Conservation (phyloP, 2,113 vertebrate species). For the Heloderma charlesbogerti region DNA sequence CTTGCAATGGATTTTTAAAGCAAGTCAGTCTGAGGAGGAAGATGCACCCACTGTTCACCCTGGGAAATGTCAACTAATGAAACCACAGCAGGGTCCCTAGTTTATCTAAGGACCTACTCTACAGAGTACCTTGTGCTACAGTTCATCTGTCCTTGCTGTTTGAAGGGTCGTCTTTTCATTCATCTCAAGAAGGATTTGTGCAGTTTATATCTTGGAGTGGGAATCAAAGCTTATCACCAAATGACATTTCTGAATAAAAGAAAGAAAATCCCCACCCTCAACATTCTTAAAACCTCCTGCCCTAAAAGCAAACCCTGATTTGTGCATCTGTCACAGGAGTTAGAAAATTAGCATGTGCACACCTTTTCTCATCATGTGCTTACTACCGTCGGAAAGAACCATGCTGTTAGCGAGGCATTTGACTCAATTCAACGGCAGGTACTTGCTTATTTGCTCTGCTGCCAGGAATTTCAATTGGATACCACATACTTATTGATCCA, state of each 20-base stretch:
- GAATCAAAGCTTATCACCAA: not conserved
- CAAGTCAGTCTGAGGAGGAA: not conserved
- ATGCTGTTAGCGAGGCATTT: fast-evolving
- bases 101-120: not conserved
- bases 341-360: not conserved
- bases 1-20: not conserved
- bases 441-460: conserved; percentile 54
- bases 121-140: not conserved
- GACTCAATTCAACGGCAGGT: conserved; percentile 26
- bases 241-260: not conserved
- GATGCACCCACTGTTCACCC: not conserved
- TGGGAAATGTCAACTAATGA: not conserved
- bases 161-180: not conserved
- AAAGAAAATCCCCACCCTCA: not conserved
- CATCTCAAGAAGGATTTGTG: not conserved
- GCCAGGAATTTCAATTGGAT: conserved; percentile 66
- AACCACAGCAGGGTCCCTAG: not conserved
- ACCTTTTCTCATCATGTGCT: not conserved
- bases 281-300: not conserved
- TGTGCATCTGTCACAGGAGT: not conserved
- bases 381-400: not conserved
- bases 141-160: not conserved
- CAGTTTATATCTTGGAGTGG: not conserved
- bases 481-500: conserved; percentile 64
- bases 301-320: not conserved